Percentiles rank a stretch among this genome's conserved stretches.
Conservation (phyloP, 2,113 vertebrate genomes). For the Callaeas wilsoni region DNA sequence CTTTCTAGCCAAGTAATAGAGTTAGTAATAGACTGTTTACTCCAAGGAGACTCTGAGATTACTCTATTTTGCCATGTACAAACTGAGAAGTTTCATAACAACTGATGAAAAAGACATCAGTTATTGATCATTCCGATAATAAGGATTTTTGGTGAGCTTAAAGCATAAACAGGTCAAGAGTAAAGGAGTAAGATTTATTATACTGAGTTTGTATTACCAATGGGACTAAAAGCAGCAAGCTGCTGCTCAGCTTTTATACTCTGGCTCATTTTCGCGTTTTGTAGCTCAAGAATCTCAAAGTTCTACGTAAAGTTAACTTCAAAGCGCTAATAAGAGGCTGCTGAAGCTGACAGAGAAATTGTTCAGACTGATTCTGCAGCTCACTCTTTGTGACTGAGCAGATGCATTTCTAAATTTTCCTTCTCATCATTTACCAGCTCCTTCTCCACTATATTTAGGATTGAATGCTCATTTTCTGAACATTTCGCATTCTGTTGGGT, state of each 20-base stretch:
- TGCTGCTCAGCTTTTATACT: background rate
- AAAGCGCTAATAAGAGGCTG: slow-evolving; percentile 26
- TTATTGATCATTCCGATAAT: slow-evolving; percentile 15
- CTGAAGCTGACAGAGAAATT: slow-evolving; percentile 42
- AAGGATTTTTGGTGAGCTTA: background rate
- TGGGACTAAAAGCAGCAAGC: background rate
- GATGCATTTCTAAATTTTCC: slow-evolving; percentile 73
- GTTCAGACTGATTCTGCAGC: slow-evolving; percentile 20
- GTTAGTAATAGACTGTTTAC: background rate
- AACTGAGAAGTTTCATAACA: background rate
- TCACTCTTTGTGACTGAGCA: slow-evolving; percentile 67
- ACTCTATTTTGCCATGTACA: background rate
- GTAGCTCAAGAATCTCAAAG: background rate
- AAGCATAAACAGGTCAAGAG: background rate
- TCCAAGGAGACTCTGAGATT: background rate
- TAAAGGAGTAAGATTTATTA: background rate
- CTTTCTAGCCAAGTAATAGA: background rate
- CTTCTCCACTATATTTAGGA: slow-evolving; percentile 73
- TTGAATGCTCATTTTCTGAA: slow-evolving; percentile 71
- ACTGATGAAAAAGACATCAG: slow-evolving; percentile 19
- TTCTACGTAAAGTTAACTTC: slow-evolving; percentile 39
- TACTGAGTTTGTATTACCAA: background rate
- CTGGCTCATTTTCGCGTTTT: slow-evolving; percentile 1
- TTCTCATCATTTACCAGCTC: slow-evolving; percentile 62
- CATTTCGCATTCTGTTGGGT: slow-evolving; percentile 65